A percentile compares a stretch with the other conserved stretches of the same genome.
These are phyloP conservation scores for Neogobius melanostomus DNA, from an alignment of 2,113 vertebrate genomes.

Conservation along the genomic window DNA sequence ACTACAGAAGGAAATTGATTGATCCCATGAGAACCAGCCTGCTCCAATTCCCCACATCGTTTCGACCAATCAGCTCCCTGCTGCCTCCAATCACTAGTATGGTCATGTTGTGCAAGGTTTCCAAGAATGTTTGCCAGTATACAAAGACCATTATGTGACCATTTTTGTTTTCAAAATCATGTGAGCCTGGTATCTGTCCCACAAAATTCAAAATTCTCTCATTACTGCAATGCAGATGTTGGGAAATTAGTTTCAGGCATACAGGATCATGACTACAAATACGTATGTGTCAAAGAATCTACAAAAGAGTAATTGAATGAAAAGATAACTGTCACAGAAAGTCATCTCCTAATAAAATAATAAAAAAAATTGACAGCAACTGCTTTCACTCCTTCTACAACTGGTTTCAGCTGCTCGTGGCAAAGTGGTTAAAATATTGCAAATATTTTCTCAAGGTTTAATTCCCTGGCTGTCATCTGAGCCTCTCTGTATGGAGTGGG, in stretches of 20 bases:
- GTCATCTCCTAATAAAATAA: too few species aligned
- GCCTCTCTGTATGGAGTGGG: too few species aligned
- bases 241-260: not conserved
- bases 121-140: conserved; percentile 10
- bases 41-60: conserved; percentile 39
- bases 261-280: too few species aligned
- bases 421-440: too few species aligned
- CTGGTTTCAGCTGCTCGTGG: too few species aligned
- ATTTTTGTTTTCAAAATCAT: not conserved
- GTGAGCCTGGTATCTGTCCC: not conserved
- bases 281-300: too few species aligned
- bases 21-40: conserved; percentile 59
- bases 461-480: too few species aligned
- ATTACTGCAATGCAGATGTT: not conserved
- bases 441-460: too few species aligned
- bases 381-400: too few species aligned
- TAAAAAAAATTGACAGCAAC: too few species aligned
- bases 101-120: conserved; percentile 30
- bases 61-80: conserved; percentile 51
- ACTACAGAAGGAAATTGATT: conserved; percentile 47
- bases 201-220: conserved; percentile 3
- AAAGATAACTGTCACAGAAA: too few species aligned
- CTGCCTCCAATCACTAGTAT: conserved; percentile 45
- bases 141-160: not conserved
- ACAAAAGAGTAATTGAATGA: too few species aligned